Conservation (phyloP, 2,888 invertebrate species). For the Ophion costatus region DNA sequence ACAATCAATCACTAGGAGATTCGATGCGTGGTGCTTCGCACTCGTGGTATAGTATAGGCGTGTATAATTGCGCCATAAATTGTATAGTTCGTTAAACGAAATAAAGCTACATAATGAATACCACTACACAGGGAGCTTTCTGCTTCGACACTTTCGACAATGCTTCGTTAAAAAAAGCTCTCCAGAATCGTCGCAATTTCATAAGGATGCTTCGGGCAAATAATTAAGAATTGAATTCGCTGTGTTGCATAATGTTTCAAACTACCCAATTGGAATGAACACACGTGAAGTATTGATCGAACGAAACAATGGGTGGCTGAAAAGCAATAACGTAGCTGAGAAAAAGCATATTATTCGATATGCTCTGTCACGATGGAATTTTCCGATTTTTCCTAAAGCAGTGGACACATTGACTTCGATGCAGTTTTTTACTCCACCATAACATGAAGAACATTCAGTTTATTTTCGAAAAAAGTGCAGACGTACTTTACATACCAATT, state of each 20-base stretch:
- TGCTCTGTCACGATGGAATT: too few species aligned
- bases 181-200: slow-evolving; percentile 4
- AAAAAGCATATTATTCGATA: too few species aligned
- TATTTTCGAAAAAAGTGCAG: too few species aligned
- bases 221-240: slow-evolving; percentile 7
- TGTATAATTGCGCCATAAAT: slow-evolving; percentile 25
- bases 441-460: too few species aligned
- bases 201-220: not conserved
- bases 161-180: slow-evolving; percentile 52
- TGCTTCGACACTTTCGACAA: slow-evolving; percentile 30
- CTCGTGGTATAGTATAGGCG: slow-evolving; percentile 11
- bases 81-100: slow-evolving; percentile 64
- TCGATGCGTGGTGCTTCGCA: slow-evolving; percentile 57
- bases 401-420: too few species aligned
- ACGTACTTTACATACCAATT: too few species aligned
- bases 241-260: not conserved
- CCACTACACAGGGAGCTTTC: not conserved
- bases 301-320: too few species aligned
- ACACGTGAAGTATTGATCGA: too few species aligned
- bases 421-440: too few species aligned
- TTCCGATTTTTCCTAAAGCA: too few species aligned
- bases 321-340: too few species aligned
- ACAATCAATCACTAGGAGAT: slow-evolving; percentile 72
- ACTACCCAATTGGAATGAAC: too few species aligned
- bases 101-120: slow-evolving; percentile 12